These are phyloP conservation scores for Amblyteles armatorius DNA, from an alignment of 2,888 invertebrate genomes.

Conservation along the genomic window DNA sequence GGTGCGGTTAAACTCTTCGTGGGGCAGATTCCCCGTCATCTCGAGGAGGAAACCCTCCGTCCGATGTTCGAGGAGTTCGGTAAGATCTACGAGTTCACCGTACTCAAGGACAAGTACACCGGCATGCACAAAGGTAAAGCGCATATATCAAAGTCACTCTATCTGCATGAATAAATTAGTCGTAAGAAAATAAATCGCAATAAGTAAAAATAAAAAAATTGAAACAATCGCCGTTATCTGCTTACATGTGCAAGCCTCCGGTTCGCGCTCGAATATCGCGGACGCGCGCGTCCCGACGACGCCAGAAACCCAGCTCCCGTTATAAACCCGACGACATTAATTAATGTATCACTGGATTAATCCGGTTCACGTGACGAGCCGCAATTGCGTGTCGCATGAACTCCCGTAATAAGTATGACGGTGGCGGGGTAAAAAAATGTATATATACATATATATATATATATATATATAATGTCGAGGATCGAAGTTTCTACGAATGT, in stretches of 20 bases:
- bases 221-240: constrained; percentile 28
- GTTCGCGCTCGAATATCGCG: constrained; percentile 45
- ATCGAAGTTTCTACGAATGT: constrained; percentile 50
- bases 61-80: constrained; percentile 97
- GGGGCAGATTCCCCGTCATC: constrained; percentile 95
- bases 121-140: constrained; percentile 96
- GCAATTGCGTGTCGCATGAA: constrained; percentile 64
- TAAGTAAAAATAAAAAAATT: constrained; percentile 6
- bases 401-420: constrained; percentile 51
- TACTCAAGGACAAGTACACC: constrained; percentile 97
- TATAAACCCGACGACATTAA: constrained; percentile 65
- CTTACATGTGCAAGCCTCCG: constrained; percentile 47
- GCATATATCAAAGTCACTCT: background rate
- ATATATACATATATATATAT: constrained; percentile 20
- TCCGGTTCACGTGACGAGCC: constrained; percentile 62
- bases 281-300: constrained; percentile 55
- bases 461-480: constrained; percentile 14
- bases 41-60: constrained; percentile 94
- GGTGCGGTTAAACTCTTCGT: constrained; percentile 94
- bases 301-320: constrained; percentile 50
- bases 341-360: constrained; percentile 68
- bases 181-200: constrained; percentile 7
- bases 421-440: background rate
- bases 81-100: constrained; percentile 96
- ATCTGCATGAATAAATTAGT: background rate